Conservation (phyloP, 2,797 vertebrate species). For the Ctenochaetus hawaiiensis region DNA sequence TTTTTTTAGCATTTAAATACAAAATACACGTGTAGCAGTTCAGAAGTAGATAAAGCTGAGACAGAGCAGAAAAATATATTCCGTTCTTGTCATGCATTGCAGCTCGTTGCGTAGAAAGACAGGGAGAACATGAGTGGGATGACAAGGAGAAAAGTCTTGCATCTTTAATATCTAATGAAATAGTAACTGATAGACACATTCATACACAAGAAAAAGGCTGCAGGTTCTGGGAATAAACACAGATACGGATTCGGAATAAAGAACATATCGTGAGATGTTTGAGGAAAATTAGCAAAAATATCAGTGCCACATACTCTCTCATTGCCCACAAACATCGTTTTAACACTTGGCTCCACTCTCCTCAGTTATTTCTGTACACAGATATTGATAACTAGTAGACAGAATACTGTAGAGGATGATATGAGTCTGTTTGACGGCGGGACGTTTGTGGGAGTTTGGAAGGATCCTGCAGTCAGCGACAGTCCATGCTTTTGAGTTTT, state of each 20-base stretch:
- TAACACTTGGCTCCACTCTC: slow-evolving; percentile 31
- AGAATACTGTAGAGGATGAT: slow-evolving; percentile 53
- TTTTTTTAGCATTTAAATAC: slow-evolving; percentile 64
- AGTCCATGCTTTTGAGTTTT: slow-evolving; percentile 41
- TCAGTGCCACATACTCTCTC: slow-evolving; percentile 40
- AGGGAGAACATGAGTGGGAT: slow-evolving; percentile 17
- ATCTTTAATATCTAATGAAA: slow-evolving; percentile 54
- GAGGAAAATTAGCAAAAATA: slow-evolving; percentile 23
- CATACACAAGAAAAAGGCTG: slow-evolving; percentile 55
- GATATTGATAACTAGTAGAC: slow-evolving; percentile 51
- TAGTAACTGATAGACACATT: slow-evolving; percentile 55
- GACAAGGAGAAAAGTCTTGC: slow-evolving; percentile 39
- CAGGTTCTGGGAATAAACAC: slow-evolving; percentile 40
- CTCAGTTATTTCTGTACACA: slow-evolving; percentile 43
- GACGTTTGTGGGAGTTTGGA: slow-evolving; percentile 50
- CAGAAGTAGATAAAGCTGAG: slow-evolving; percentile 70
- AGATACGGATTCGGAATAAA: slow-evolving; percentile 21
- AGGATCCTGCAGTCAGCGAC: slow-evolving; percentile 56
- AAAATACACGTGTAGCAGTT: slow-evolving; percentile 70
- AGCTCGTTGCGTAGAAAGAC: slow-evolving; percentile 59
- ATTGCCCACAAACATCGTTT: slow-evolving; percentile 19
- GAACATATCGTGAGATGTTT: no score
- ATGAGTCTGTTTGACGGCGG: slow-evolving; percentile 51
- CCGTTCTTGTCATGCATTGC: slow-evolving; percentile 70
- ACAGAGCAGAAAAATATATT: slow-evolving; percentile 66